Evolutionary conservation across 2,888 invertebrate genomes (phyloP).

Genomic region (Listrodromus nycthemerus): DNA sequence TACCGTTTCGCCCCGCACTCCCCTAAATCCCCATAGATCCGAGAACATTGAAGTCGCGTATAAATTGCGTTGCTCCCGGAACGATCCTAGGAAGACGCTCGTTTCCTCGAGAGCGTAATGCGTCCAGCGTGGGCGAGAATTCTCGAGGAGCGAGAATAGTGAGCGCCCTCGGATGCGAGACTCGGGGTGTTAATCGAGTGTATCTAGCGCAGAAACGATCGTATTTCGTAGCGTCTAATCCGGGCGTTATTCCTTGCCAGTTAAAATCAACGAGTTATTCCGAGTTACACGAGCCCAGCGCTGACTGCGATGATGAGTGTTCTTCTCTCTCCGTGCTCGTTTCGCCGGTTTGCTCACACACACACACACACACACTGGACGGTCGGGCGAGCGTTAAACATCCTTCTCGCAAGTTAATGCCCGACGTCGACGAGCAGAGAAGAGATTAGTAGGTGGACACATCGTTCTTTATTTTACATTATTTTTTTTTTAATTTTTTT

Average conservation of each 20-base stretch:
- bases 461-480: background rate
- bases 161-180: slow-evolving; percentile 62
- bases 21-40: background rate
- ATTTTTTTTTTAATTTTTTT: background rate
- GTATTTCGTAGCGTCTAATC: slow-evolving; percentile 69
- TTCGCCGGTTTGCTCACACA: background rate
- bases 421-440: slow-evolving; percentile 59
- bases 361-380: background rate
- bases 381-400: slow-evolving; percentile 12
- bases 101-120: slow-evolving; percentile 33
- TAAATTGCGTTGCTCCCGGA: slow-evolving; percentile 40
- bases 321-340: background rate
- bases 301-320: slow-evolving; percentile 25
- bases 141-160: slow-evolving; percentile 62
- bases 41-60: slow-evolving; percentile 43
- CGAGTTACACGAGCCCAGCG: slow-evolving; percentile 16
- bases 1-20: background rate
- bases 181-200: slow-evolving; percentile 69
- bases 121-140: slow-evolving; percentile 70
- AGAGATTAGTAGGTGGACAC: slow-evolving; percentile 61
- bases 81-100: slow-evolving; percentile 45
- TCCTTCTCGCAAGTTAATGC: slow-evolving; percentile 22
- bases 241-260: slow-evolving; percentile 37
- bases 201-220: slow-evolving; percentile 73
- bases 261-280: slow-evolving; percentile 20